Evolutionary conservation across 2,797 vertebrate species (phyloP).

Genomic region (Coregonus suidteri): DNA sequence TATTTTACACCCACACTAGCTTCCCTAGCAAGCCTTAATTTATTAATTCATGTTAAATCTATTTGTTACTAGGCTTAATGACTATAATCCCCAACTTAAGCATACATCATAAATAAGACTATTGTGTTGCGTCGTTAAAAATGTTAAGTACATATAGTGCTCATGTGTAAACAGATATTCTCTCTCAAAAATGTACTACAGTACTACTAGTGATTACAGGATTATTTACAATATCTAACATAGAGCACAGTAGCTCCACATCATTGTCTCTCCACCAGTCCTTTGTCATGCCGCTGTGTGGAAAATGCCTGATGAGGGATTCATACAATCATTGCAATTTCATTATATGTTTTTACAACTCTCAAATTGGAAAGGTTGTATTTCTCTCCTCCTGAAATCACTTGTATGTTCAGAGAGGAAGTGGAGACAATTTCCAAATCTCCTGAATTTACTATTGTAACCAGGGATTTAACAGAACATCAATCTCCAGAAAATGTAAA

Average conservation of each 20-base stretch:
- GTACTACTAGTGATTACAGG: not conserved
- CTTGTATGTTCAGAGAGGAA: not conserved
- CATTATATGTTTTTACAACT: not conserved
- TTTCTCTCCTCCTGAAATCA: not conserved
- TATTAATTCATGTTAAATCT: conserved; percentile 65
- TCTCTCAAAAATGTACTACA: not conserved
- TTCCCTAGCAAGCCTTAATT: conserved; percentile 42
- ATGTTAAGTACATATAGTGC: conserved; percentile 36
- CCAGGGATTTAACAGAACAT: not conserved
- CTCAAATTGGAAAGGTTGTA: not conserved
- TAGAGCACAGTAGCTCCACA: not conserved
- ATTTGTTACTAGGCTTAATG: conserved; percentile 66
- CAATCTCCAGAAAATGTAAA: not conserved
- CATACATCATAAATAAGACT: conserved; percentile 70
- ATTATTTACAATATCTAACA: not conserved
- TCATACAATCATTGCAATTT: not conserved
- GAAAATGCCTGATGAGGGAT: not conserved
- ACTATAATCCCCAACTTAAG: conserved; percentile 75
- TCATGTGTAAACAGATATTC: not conserved
- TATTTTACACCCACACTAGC: conserved; percentile 40
- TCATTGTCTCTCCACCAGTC: not conserved
- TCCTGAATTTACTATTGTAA: not conserved
- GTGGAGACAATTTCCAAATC: no score
- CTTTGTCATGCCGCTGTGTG: not conserved
- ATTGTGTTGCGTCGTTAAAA: conserved; percentile 62